Conservation (phyloP, 2,797 vertebrate species). For the Menidia menidia region DNA sequence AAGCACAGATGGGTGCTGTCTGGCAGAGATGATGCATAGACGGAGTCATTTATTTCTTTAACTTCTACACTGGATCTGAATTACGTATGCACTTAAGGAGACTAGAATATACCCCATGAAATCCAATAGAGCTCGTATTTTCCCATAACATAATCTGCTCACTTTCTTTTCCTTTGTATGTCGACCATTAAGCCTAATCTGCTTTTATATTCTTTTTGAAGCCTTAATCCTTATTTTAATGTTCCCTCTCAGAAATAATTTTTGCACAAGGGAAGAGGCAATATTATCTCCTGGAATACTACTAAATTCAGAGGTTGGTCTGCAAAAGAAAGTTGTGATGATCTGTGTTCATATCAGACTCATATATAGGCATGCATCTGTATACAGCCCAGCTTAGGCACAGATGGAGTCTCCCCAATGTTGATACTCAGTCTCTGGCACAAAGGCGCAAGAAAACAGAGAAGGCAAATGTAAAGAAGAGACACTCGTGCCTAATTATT, state of each 20-base stretch:
- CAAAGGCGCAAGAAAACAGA: constrained; percentile 10
- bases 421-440: constrained; percentile 12
- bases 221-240: constrained; percentile 50
- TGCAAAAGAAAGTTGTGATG: constrained; percentile 30
- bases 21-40: constrained; percentile 67
- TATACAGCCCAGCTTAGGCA: constrained; percentile 3
- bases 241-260: constrained; percentile 39
- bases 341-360: constrained; percentile 40
- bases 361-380: background rate
- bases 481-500: constrained; percentile 55
- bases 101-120: constrained; percentile 35
- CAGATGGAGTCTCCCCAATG: constrained; percentile 8
- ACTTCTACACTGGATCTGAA: constrained; percentile 46
- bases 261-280: constrained; percentile 18
- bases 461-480: constrained; percentile 12
- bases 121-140: constrained; percentile 50
- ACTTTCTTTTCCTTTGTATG: constrained; percentile 19
- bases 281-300: constrained; percentile 37
- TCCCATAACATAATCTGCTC: constrained; percentile 37
- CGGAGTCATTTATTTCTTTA: constrained; percentile 63
- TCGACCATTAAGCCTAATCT: constrained; percentile 42
- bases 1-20: constrained; percentile 75
- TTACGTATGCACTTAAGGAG: constrained; percentile 36
- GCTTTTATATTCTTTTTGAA: constrained; percentile 52
- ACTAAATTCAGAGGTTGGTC: constrained; percentile 21